Evolutionary conservation across 2,797 vertebrate genomes (phyloP), one percentile per base, ranked within the genome.

Genomic region (Chromobotia macracanthus): DNA sequence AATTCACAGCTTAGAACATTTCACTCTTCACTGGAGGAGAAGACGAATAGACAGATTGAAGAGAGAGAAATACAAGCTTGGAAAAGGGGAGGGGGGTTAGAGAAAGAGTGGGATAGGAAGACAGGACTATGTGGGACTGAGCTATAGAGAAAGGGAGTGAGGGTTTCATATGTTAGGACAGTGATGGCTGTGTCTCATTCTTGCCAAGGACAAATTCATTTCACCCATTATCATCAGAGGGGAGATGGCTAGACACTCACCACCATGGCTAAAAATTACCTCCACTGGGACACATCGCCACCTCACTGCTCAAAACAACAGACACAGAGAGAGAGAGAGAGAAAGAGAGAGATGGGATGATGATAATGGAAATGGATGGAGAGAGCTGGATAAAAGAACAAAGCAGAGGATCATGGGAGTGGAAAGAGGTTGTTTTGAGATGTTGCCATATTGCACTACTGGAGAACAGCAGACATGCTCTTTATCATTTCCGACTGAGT

Each of bases 141-240:
- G 35, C 56, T 41, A 72, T 38, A 15, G 46, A 69, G 44, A 75
- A 5, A 71, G 41, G 63, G 38, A 46, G 38, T 51, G 67, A 16
- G 58, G 51, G n/a, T n/a, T n/a, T n/a, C n/a, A n/a, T n/a, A 60
- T 75, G 69, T 64, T 74, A 64, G 53, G 71, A 64, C 12, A 64
- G 25, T 67, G 67, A 67, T 75, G 41, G 56, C 46, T 55, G 28
- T 38, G 67, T 2, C 0, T 65, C 38, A 25, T 80, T 80, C 82
- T 80, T 80, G 46, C 16, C 77, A 81, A 84, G 80, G 80, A 76
- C 86, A 80, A 66, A 74, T 69, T 75, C 51, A 79, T 83, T 85
- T 77, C 65, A 81, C 53, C 63, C 41, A 58, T 81, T 79, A 67
- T 71, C 77, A 74, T 85, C 67, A 80, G 63, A 38, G 35, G 72